phyloP scores from a whole-genome alignment of 2,797 vertebrate species.

The Brachyalestes nurse region DNA sequence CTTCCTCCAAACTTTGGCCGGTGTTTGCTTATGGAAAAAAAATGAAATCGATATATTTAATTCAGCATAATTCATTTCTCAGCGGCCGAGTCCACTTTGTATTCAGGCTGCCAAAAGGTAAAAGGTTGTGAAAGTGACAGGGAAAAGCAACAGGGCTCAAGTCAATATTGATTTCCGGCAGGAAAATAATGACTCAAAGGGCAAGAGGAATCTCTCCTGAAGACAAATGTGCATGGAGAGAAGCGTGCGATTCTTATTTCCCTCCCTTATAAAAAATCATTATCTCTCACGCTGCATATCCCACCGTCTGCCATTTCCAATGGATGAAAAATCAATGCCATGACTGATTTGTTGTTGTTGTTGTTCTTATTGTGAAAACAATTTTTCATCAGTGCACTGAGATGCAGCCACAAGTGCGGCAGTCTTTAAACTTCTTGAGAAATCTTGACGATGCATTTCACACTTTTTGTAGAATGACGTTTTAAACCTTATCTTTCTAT shows the following conservation, averaged over 20 bases:
- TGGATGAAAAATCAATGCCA: conserved; percentile 65
- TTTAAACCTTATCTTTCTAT: not conserved
- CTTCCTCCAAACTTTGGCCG: conserved; percentile 47
- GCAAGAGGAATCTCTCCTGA: conserved; percentile 57
- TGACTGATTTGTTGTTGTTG: conserved; percentile 47
- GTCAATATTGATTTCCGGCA: conserved; percentile 73
- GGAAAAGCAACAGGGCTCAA: conserved; percentile 64
- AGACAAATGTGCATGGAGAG: conserved; percentile 66
- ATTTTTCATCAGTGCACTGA: conserved; percentile 4
- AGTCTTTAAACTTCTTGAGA: too few relatives aligned
- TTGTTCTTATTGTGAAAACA: not conserved
- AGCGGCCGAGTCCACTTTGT: conserved; percentile 50
- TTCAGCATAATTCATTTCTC: conserved; percentile 69
- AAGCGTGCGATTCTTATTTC: conserved; percentile 66
- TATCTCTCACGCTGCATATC: conserved; percentile 57
- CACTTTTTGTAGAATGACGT: not conserved
- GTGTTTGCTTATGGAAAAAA: conserved; percentile 53
- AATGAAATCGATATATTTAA: conserved; percentile 71
- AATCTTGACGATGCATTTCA: too few relatives aligned
- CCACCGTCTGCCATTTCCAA: conserved; percentile 68
- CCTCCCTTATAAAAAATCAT: conserved; percentile 34
- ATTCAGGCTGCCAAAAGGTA: conserved; percentile 57
- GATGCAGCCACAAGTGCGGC: not conserved
- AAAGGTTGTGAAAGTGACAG: conserved; percentile 62
- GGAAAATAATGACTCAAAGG: conserved; percentile 70